These are phyloP conservation scores for Volucella bombylans DNA, from an alignment of 2,888 invertebrate species.

Conservation along the genomic window DNA sequence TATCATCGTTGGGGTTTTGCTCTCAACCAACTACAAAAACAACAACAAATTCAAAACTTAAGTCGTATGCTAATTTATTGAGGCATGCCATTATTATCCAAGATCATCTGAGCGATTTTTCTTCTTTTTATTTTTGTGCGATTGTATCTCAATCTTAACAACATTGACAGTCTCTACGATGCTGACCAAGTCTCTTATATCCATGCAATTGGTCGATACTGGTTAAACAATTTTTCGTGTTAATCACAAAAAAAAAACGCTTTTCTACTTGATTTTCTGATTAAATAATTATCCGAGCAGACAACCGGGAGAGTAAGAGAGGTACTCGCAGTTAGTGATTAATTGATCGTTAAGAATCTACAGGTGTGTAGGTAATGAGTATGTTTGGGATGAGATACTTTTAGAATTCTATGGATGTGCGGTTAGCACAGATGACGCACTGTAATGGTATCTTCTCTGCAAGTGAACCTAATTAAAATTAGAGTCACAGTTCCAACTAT, in stretches of 20 bases:
- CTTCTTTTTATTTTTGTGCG: not conserved
- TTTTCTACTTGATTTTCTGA: conserved; percentile 41
- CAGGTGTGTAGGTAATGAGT: conserved; percentile 11
- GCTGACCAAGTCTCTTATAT: too few species aligned
- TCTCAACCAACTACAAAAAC: too few species aligned
- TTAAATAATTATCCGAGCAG: conserved; percentile 32
- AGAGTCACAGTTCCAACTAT: conserved; percentile 61
- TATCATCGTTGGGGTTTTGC: conserved; percentile 20
- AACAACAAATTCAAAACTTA: conserved; percentile 15
- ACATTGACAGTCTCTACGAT: not conserved
- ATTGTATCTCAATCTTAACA: conserved; percentile 29
- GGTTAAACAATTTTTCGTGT: conserved; percentile 24
- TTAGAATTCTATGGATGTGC: conserved; percentile 58
- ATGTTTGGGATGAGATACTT: not conserved
- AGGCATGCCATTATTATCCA: conserved; percentile 50
- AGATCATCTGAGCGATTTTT: conserved; percentile 39
- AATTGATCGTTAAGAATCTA: conserved; percentile 42
- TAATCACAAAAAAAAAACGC: conserved; percentile 5
- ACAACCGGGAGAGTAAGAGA: not conserved
- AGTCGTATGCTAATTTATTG: conserved; percentile 49
- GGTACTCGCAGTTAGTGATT: conserved; percentile 28
- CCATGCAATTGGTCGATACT: not conserved
- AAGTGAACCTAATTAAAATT: conserved; percentile 63
- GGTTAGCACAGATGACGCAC: conserved; percentile 58
- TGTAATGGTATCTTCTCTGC: conserved; percentile 44